These are phyloP conservation scores for Myiozetetes cayanensis DNA, from an alignment of 2,113 vertebrate species.

Conservation along the genomic window DNA sequence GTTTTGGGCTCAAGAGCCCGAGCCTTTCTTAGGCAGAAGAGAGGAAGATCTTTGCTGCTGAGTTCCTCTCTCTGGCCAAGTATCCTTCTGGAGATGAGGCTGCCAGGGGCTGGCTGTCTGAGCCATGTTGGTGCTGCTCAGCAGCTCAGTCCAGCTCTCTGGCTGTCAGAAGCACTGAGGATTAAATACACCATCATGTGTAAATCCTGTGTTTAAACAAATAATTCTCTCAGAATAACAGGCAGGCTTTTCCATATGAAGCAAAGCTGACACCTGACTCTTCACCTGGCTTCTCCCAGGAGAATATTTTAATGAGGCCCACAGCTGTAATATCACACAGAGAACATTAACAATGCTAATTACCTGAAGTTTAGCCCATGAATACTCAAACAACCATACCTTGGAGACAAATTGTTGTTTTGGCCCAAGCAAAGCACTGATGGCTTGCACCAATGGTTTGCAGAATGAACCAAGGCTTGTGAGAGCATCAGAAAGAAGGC, in stretches of 20 bases:
- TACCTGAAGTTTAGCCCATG: slow-evolving; percentile 70
- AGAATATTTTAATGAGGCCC: slow-evolving; percentile 76
- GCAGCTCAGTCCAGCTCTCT: not conserved
- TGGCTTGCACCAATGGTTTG: not conserved
- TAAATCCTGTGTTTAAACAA: slow-evolving; percentile 26
- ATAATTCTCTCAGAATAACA: slow-evolving; percentile 6
- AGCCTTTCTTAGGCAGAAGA: not conserved
- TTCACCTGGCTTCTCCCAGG: slow-evolving; percentile 49
- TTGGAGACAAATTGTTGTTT: slow-evolving; percentile 53
- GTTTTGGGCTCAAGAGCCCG: fast-evolving
- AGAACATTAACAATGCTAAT: slow-evolving; percentile 78
- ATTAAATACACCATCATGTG: slow-evolving; percentile 4
- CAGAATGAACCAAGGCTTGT: not conserved
- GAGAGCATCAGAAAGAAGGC: not conserved
- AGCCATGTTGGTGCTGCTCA: not conserved
- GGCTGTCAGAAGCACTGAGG: not conserved
- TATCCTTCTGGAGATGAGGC: not conserved
- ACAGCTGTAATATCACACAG: slow-evolving; percentile 73
- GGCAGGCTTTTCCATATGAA: slow-evolving; percentile 12
- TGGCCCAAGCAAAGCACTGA: not conserved
- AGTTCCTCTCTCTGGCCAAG: not conserved
- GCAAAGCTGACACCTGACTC: slow-evolving; percentile 68
- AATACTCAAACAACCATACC: slow-evolving; percentile 58
- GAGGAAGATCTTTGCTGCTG: not conserved
- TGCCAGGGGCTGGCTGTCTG: not conserved